Conservation (phyloP, 2,888 invertebrate genomes). For the Rotaria socialis region DNA sequence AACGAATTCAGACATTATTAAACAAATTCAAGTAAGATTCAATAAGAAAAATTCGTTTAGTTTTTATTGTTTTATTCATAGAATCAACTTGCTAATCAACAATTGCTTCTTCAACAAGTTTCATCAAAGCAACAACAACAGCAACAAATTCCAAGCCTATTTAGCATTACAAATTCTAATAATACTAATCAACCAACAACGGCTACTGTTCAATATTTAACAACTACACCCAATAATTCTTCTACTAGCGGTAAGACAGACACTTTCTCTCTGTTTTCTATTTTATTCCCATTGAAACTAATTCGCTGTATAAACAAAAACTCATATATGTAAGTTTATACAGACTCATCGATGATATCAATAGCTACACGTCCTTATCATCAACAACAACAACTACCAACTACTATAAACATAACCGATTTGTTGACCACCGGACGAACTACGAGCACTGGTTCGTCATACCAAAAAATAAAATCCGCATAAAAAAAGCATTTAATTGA, state of each 20-base stretch:
- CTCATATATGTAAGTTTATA: not conserved
- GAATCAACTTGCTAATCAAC: conserved; percentile 24
- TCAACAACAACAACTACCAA: not conserved
- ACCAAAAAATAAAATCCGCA: not conserved
- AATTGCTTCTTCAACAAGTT: conserved; percentile 35
- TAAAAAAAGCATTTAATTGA: not conserved
- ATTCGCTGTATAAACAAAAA: not conserved
- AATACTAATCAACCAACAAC: not conserved
- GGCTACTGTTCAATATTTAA: conserved; percentile 30
- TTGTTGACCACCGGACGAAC: not conserved
- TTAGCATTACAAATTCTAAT: not conserved
- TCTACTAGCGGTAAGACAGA: not conserved
- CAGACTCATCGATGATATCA: not conserved
- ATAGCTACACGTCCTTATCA: not conserved
- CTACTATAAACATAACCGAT: not conserved
- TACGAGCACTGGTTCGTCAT: not conserved
- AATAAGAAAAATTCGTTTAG: not conserved
- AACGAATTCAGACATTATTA: conserved; percentile 13
- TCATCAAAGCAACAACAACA: conserved; percentile 1
- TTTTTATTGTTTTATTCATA: not conserved
- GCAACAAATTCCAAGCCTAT: conserved; percentile 10
- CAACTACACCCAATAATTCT: not conserved
- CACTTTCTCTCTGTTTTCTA: not conserved
- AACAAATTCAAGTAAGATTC: not conserved
- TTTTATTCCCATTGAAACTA: not conserved